Percentiles rank a stretch among this genome's conserved stretches.
These are phyloP conservation scores for Pomatorhinus ruficollis DNA, from an alignment of 2,113 vertebrate species.

Conservation along the genomic window DNA sequence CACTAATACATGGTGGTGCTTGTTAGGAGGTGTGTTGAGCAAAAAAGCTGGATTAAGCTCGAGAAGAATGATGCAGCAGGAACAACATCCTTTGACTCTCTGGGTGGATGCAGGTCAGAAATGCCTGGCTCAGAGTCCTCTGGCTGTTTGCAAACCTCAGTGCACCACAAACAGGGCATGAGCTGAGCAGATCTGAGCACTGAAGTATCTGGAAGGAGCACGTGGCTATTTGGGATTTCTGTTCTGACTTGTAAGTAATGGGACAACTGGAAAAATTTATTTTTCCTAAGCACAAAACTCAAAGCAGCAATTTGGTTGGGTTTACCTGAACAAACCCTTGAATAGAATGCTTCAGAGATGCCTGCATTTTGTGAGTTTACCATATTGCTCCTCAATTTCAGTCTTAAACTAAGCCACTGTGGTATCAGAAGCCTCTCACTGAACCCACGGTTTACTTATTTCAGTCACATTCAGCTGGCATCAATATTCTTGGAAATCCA, in stretches of 20 bases:
- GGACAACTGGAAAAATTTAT: not conserved
- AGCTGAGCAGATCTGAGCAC: not conserved
- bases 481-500: slow-evolving; percentile 28
- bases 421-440: not conserved
- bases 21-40: not conserved
- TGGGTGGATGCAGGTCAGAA: not conserved
- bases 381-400: not conserved
- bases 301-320: not conserved
- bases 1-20: not conserved
- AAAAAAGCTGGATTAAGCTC: not conserved
- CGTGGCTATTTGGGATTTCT: not conserved
- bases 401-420: not conserved
- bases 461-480: slow-evolving; percentile 2
- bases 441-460: not conserved
- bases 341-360: not conserved
- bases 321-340: not conserved
- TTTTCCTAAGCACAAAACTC: not conserved
- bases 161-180: not conserved
- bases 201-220: not conserved
- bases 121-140: not conserved
- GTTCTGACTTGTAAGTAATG: not conserved
- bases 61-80: not conserved
- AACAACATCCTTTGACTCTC: not conserved
- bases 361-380: not conserved
- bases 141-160: not conserved